phyloP scores from a whole-genome alignment of 2,113 vertebrate species.

The Cryptomyrus ogoouensis region DNA sequence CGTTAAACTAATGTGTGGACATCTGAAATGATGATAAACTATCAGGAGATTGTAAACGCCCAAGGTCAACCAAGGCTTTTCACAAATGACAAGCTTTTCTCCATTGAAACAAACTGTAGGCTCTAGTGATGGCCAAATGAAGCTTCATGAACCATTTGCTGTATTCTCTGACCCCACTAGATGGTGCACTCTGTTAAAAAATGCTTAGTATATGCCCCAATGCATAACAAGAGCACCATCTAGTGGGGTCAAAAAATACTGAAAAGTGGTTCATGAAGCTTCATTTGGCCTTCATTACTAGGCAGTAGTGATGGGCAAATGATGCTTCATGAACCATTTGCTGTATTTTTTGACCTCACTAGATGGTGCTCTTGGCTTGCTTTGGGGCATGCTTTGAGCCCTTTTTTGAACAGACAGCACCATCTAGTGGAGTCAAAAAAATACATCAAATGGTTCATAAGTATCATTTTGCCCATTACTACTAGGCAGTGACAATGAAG shows the following conservation, averaged over 20 bases:
- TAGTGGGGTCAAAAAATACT: neutral
- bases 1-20: neutral
- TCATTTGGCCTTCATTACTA: neutral
- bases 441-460: neutral
- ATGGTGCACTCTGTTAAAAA: neutral
- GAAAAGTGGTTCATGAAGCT: neutral
- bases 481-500: neutral
- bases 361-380: too few relatives aligned
- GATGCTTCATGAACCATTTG: too few relatives aligned
- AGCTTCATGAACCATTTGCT: neutral
- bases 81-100: neutral
- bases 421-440: neutral
- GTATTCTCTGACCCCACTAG: neutral
- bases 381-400: too few relatives aligned
- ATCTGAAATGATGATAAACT: neutral
- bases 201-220: neutral
- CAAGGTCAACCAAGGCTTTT: neutral
- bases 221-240: neutral
- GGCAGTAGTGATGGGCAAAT: neutral
- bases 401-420: neutral
- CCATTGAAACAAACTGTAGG: neutral
- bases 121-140: neutral
- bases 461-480: neutral
- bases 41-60: neutral
- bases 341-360: too few relatives aligned